Percentiles rank a stretch among this genome's conserved stretches.
Conservation (phyloP, 2,888 invertebrate species). For the Cosmorhoe ocellata region DNA sequence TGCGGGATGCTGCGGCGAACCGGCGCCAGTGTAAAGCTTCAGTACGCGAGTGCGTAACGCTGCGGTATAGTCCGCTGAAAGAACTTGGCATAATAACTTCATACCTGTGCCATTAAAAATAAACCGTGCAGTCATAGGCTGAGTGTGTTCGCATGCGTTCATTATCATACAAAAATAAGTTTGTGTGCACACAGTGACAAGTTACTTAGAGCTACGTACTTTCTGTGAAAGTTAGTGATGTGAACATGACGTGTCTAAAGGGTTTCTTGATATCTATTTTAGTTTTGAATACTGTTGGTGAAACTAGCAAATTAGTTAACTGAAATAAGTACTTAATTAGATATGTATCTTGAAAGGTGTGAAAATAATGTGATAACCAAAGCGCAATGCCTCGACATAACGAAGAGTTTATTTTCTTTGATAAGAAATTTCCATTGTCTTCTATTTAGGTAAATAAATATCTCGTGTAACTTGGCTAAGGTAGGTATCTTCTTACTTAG, state of each 20-base stretch:
- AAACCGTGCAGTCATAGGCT: slow-evolving; percentile 2
- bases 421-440: slow-evolving; percentile 17
- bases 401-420: slow-evolving; percentile 13
- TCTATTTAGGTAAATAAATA: background rate
- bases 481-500: no score
- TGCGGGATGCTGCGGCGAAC: slow-evolving; percentile 66
- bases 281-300: no score
- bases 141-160: slow-evolving; percentile 1
- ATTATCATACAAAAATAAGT: no score
- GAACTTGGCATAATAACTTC: slow-evolving; percentile 10
- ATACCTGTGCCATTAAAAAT: slow-evolving; percentile 16
- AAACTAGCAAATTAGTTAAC: no score
- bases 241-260: no score
- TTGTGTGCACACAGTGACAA: no score
- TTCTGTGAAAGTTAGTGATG: background rate
- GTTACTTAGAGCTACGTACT: background rate
- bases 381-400: slow-evolving; percentile 7
- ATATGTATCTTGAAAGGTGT: background rate
- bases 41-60: slow-evolving; percentile 51
- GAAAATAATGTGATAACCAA: background rate
- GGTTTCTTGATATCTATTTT: no score
- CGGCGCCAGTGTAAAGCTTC: slow-evolving; percentile 64
- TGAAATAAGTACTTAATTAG: background rate
- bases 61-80: slow-evolving; percentile 33
- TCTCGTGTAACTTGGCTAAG: background rate